Conservation (phyloP, 37 sponge, comb jelly and placozoan genomes). For the Halisarca cf. caerulea region DNA sequence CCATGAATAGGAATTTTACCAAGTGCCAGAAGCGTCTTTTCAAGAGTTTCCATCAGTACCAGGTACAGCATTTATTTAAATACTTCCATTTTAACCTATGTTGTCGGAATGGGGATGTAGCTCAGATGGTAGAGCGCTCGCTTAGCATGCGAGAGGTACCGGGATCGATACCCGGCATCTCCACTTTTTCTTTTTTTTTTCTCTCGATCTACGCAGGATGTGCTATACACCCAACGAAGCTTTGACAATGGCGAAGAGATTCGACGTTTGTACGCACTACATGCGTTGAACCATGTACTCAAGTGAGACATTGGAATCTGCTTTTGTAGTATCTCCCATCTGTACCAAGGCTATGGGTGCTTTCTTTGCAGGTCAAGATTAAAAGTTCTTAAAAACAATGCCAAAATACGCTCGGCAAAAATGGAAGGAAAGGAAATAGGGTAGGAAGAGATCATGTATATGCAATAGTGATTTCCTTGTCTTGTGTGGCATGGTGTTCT, state of each 20-base stretch:
- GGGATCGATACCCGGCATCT: conserved; percentile 8
- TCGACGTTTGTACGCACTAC: conserved; percentile 65
- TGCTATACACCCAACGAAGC: conserved; percentile 65
- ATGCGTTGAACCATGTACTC: conserved; percentile 89
- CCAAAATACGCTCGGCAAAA: conserved; percentile 37
- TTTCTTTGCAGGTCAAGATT: conserved; percentile 57
- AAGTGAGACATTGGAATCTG: conserved; percentile 51
- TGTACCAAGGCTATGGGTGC: background rate
- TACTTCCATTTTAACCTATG: background rate
- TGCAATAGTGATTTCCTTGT: too few species aligned
- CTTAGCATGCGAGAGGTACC: conserved; percentile 30
- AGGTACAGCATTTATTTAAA: conserved; percentile 34
- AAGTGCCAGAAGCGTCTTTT: conserved; percentile 49
- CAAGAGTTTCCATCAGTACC: conserved; percentile 32
- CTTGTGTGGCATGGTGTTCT: too few species aligned
- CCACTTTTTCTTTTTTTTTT: conserved; percentile 13
- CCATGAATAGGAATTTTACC: conserved; percentile 13
- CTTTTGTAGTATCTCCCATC: background rate
- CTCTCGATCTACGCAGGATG: conserved; percentile 40
- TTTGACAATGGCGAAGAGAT: conserved; percentile 83
- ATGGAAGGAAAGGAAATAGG: conserved; percentile 57
- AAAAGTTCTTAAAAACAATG: conserved; percentile 84
- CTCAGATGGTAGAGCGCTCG: conserved; percentile 30
- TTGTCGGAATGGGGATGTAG: background rate
- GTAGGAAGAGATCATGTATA: too few species aligned